phyloP scores from a whole-genome alignment of 1,140 invertebrate genomes.

The Cotesia glomerata region DNA sequence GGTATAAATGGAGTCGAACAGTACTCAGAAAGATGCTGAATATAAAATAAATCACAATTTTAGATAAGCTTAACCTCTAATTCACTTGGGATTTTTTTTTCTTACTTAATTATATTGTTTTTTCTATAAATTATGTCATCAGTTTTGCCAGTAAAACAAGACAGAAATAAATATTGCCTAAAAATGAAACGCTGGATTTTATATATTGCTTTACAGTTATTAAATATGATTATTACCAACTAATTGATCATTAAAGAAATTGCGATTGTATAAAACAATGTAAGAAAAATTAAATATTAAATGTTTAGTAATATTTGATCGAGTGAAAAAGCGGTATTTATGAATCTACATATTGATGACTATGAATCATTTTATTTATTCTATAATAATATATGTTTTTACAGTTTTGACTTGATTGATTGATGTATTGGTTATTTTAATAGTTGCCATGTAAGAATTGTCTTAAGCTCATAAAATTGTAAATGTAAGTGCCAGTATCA shows the following conservation, averaged over 20 bases:
- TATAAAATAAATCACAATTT: too few species aligned
- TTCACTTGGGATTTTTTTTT: too few species aligned
- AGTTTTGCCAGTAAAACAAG: too few species aligned
- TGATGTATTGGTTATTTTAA: not conserved
- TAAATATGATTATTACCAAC: not conserved
- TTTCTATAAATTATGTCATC: too few species aligned
- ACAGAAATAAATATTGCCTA: too few species aligned
- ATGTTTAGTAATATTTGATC: not conserved
- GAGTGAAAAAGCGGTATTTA: slow-evolving; percentile 10
- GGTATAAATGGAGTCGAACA: too few species aligned
- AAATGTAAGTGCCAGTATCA: not conserved
- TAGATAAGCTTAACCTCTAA: too few species aligned
- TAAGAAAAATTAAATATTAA: not conserved
- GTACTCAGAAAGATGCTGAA: too few species aligned
- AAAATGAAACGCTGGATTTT: too few species aligned
- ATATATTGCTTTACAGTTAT: too few species aligned
- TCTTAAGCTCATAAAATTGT: not conserved
- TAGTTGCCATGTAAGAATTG: not conserved
- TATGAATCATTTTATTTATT: not conserved
- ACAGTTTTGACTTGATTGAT: slow-evolving; percentile 7
- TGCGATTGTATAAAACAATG: too few species aligned
- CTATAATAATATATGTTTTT: not conserved
- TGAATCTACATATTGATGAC: slow-evolving; percentile 1
- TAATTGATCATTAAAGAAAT: not conserved
- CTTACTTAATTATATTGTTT: too few species aligned